phyloP scores from a whole-genome alignment of 2,113 vertebrate species.

The Podiceps cristatus region DNA sequence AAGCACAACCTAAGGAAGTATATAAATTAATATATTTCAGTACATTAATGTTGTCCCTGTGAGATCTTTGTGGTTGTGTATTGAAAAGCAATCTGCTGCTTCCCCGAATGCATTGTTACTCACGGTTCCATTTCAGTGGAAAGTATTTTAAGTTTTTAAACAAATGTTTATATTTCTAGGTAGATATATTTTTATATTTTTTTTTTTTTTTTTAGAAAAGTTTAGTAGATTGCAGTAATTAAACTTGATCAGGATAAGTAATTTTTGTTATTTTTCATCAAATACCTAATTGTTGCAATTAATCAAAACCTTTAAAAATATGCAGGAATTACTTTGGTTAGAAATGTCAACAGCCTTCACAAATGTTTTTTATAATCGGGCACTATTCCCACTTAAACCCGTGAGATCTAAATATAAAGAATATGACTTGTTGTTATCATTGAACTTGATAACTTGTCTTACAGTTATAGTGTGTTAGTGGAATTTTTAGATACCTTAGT shows the following conservation, averaged over 20 bases:
- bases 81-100: constrained; percentile 84
- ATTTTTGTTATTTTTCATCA: constrained; percentile 68
- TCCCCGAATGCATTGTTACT: constrained; percentile 81
- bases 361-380: constrained; percentile 64
- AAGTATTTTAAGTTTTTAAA: constrained; percentile 78
- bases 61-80: constrained; percentile 87
- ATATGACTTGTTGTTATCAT: constrained; percentile 44
- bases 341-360: constrained; percentile 83
- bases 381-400: constrained; percentile 57
- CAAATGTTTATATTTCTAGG: constrained; percentile 80
- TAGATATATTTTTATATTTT: constrained; percentile 63
- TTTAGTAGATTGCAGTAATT: constrained; percentile 75
- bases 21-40: constrained; percentile 82
- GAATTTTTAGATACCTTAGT: constrained; percentile 54
- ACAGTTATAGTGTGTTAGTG: constrained; percentile 59
- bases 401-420: constrained; percentile 51
- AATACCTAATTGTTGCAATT: constrained; percentile 69
- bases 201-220: not conserved
- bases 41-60: constrained; percentile 88
- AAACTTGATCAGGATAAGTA: constrained; percentile 65
- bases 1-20: constrained; percentile 98
- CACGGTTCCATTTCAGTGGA: constrained; percentile 81
- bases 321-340: constrained; percentile 72
- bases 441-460: constrained; percentile 60
- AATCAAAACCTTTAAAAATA: constrained; percentile 64